These are phyloP conservation scores for Melanophora roralis DNA, from an alignment of 2,888 invertebrate genomes.

Conservation along the genomic window DNA sequence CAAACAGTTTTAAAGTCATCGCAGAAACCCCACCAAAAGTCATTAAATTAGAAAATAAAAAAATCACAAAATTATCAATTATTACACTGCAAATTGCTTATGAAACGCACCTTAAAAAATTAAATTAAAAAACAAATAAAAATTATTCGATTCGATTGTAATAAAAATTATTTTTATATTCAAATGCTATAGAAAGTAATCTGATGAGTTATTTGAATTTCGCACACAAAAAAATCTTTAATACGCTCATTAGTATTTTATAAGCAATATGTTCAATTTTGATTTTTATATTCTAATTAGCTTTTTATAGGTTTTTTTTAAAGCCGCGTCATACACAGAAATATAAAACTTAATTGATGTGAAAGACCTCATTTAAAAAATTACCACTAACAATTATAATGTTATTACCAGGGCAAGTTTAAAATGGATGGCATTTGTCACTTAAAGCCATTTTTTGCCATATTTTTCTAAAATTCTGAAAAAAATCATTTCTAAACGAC, in stretches of 20 bases:
- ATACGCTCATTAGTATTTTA: background rate
- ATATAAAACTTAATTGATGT: no score
- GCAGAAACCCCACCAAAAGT: background rate
- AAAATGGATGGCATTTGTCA: no score
- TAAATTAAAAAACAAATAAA: background rate
- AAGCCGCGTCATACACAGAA: no score
- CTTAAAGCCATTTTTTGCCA: no score
- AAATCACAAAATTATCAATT: background rate
- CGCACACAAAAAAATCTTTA: background rate
- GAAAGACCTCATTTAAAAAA: no score
- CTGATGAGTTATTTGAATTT: background rate
- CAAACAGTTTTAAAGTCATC: conserved; percentile 18
- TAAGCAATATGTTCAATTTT: background rate
- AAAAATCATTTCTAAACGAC: no score
- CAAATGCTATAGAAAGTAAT: background rate
- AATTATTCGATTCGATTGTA: background rate
- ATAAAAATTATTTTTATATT: background rate
- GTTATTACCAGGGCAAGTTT: no score
- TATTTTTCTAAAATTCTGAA: no score
- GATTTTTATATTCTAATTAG: no score
- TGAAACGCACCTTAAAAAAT: background rate
- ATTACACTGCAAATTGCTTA: background rate
- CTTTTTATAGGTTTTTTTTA: no score
- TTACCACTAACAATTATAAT: no score
- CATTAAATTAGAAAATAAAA: background rate